Base-by-base conservation (phyloP, 92 coral and sea anemone genomes). In the Epizoanthus illoricatus region DNA sequence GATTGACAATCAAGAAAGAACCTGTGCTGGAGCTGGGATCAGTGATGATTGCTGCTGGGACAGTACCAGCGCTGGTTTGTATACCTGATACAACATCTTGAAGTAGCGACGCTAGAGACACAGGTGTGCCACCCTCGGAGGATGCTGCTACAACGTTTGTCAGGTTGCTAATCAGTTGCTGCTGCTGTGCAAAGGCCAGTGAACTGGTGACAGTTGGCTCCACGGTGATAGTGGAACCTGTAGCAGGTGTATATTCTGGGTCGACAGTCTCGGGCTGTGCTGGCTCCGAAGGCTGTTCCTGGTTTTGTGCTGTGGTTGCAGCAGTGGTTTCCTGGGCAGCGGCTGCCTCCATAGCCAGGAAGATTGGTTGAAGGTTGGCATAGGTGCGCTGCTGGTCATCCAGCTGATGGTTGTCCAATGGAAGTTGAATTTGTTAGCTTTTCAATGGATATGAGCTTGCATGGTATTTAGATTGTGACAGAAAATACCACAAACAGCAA, bases 11-110 rank as follows among this genome's bases (percentile, higher is more conserved):
- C 84, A 94, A 90, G 80, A 89, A 97, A 2, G 99, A 97, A 41
- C 99, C 99, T 90, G 92, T 92, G 76, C 94, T 87, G 8, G 97
- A 94, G 71, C 86, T 94, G 20, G 99, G 92, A 57, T 97, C 99
- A 66, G 98, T 92, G 75, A 94, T 92, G 55, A 97, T 91, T 18
- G 99, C 95, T 0, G 99, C 99, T 16, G 97, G 97, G 4, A 93
- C 97, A 49, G 98, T 88, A 18, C 98, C 98, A 49, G 97, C 87
- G 43, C 93, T 90, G 5, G 95, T 93, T 65, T 94, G 99, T 65
- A 97, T 97, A 33, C 99, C 99, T 21, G 99, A 94, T n/a, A 97
- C 99, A 5, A 97, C 99, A 90, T 97, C 99, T 75, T 96, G 98
- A 39, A 93, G 94, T 62, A 97, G 92, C 12, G 99, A 88, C 39